Evolutionary conservation across 2,797 vertebrate genomes (phyloP), one percentile per base, ranked within the genome.

Genomic region (Sebastolobus alascanus): DNA sequence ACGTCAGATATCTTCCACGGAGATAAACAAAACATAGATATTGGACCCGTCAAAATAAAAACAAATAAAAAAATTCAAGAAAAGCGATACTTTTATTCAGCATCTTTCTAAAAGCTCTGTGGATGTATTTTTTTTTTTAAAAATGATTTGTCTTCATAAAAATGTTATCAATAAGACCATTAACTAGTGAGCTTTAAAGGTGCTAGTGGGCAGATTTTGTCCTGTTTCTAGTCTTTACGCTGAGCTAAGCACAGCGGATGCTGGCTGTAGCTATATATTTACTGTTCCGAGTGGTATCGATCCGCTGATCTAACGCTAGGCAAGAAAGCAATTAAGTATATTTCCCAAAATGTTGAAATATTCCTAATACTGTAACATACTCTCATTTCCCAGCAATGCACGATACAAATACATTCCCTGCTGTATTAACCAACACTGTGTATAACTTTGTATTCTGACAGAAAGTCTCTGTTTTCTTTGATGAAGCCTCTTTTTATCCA

Each of bases 401-500:
- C 22, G 2, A 40, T 31, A n/a, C 40, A 46, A 46, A 73, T 55
- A 2, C 9, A 35, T 52, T 0, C 5, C 16, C 43, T 60, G 46
- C 25, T 70, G 33, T 50, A 56, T 74, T 63, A 69, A 73, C 27
- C 38, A 50, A 40, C 20, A 13, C 14, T 14, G 14, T 70, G 35
- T 66, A 35, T 52, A 31, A 66, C 40, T 61, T 78, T 64, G 59
- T 43, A 38, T 25, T 29, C 37, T 66, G 74, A 71, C 83, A 72
- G 54, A 61, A 75, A 78, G 60, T 80, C 66, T 67, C 73, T 84
- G 31, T 59, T 76, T 29, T 52, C 55, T 80, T 76, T 70, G 31
- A 86, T 70, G 25, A 69, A 73, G 40, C 65, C 20, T 73, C 29
- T 55, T 33, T 18, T 10, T 68, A 12, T 68, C 68, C 73, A 52